Evolutionary conservation across 2,113 vertebrate genomes (phyloP), one percentile per base, ranked within the genome.

Genomic region (Planiliza haematocheilus): DNA sequence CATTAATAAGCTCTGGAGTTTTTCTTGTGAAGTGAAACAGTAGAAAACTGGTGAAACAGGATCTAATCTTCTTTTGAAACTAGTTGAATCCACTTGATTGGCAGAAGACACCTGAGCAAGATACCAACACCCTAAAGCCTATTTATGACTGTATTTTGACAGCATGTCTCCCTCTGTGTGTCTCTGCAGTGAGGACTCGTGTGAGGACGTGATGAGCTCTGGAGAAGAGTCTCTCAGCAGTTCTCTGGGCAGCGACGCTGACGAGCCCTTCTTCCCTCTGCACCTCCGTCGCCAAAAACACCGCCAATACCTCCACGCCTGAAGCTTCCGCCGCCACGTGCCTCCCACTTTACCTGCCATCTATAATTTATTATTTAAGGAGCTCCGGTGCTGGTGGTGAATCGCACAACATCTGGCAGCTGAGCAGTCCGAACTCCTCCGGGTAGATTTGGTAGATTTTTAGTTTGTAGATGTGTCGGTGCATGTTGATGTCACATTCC

Each of bases 191-290:
- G 97, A 98, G 82, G 97, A 98, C 79, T 99, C 95, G 0, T 93
- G 93, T 56, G 97, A 98, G 90, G 97, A 99, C 41, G 90, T 94
- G 38, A 83, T 88, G 94, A 99, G 97, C 66, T 96, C 95, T 0
- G 95, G 97, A 10, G 97, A 98, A 79, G 97, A 98, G 88, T 94
- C 94, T 69, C 93, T 97, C 50, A 95, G 97, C 93, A 95, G 93
- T 17, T 97, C 96, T 42, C 93, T 95, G 71, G 92, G 91, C 0
- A 94, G 95, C 13, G 95, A 96, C 10, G 88, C 93, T 1, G 96
- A 96, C 70, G 94, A 94, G 42, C 60, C 91, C 34, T 98, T 94
- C 93, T 97, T 97, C 90, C 96, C 97, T 12, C 89, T 92, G 7
- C 84, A 92, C 77, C 93, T 95, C 85, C 86, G 88, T 17, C 89